Evolutionary conservation across 2,113 vertebrate species (phyloP).

Genomic region (Gallinago media): DNA sequence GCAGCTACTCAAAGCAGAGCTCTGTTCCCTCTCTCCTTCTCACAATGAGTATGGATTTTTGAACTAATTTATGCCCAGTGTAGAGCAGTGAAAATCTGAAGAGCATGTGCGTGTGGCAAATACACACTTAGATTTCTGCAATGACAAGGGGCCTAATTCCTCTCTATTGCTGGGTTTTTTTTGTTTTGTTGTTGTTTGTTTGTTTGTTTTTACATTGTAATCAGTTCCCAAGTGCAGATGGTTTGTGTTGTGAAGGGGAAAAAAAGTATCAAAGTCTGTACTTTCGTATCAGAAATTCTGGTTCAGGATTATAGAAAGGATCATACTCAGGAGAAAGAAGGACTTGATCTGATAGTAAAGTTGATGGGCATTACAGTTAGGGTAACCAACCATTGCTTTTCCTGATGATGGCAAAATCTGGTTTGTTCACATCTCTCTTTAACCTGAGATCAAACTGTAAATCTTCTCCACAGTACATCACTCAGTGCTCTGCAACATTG

Average conservation of each 20-base stretch:
- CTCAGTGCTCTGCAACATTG: not conserved
- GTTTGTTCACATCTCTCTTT: not conserved
- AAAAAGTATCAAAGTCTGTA: not conserved
- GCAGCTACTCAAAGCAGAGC: not conserved
- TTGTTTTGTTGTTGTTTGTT: too few relatives aligned
- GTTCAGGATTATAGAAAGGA: not conserved
- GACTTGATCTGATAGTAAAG: not conserved
- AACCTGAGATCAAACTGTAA: not conserved
- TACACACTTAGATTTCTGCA: not conserved
- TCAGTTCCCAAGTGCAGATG: not conserved
- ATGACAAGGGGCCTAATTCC: not conserved
- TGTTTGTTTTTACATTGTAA: not conserved
- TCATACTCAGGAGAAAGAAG: not conserved
- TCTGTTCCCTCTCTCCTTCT: not conserved
- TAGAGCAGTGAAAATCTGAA: not conserved
- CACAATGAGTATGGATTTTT: not conserved
- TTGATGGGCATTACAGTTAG: not conserved
- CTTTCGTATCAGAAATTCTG: not conserved
- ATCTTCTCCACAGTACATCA: not conserved
- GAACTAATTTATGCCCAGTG: not conserved
- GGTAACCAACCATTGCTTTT: not conserved
- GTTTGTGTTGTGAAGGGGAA: not conserved
- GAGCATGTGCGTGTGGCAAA: not conserved
- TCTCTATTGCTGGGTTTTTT: not conserved
- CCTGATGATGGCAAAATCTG: not conserved